Base-by-base conservation (phyloP, 2,113 vertebrate genomes). In the Budorcas taxicolor region DNA sequence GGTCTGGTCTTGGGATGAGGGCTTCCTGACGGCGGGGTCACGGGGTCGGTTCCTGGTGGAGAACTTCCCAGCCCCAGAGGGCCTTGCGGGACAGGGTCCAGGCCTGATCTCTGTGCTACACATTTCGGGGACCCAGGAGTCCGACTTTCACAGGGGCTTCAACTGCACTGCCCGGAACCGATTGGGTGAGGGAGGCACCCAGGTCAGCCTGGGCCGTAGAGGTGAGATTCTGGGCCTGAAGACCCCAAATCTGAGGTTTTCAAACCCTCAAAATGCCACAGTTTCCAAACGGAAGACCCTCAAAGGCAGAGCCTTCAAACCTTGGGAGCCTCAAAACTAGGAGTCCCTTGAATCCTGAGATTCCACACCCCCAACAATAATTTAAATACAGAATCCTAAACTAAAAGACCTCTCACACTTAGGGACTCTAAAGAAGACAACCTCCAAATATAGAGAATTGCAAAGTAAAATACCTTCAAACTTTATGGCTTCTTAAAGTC, bases 81-180 rank as follows among this genome's bases (percentile, higher is more conserved):
- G 57, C 40, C 33, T 7, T 0, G 98, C 98, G 3, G 98, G 98
- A 97, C 99, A 98, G 6, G 98, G 99, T 58, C 98, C 97, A 0
- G 99, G 99, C 1, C 98, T 99, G 25, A 67, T 99, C 62, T 99
- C 99, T 0, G 99, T 99, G 23, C 98, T 99, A 53, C 99, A 99
- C 97, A 99, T 99, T 50, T 99, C 99, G 0, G 99, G 99, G 87
- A 99, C 99, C 0, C 98, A 99, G 91, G 99, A 99, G 1, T 98
- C 98, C 2, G 99, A 99, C 97, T 99, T 99, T 91, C 98, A 98
- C 87, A 98, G 98, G 45, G 98, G 98, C 82, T 99, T 99, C 98
- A 99, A 99, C 98, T 99, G 99, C 98, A 99, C 99, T 4, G 99
- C 99, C 4, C 99, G 99, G 98, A 99, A 99, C 98, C 99, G 99